phyloP scores from a whole-genome alignment of 2,888 invertebrate genomes.

The Aphodius sticticus region DNA sequence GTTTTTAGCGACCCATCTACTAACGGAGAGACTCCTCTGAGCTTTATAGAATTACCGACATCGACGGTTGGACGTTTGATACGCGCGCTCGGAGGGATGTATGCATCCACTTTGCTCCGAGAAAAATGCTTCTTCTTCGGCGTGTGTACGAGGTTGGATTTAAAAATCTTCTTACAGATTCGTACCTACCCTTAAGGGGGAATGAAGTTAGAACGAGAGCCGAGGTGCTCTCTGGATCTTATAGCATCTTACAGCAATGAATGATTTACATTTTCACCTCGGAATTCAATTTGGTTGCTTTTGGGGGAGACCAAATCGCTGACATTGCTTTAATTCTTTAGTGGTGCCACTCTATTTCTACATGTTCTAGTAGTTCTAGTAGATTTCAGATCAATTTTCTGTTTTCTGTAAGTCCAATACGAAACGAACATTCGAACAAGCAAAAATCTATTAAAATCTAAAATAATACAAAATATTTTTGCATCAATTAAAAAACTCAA shows the following conservation, averaged over 20 bases:
- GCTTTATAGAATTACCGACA: not conserved
- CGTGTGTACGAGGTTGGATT: not conserved
- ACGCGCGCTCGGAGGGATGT: not conserved
- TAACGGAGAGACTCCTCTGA: not conserved
- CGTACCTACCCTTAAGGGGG: not conserved
- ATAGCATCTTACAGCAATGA: not conserved
- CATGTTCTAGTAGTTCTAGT: too few relatives aligned
- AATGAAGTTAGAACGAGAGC: not conserved
- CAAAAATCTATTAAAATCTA: too few relatives aligned
- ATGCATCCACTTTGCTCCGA: not conserved
- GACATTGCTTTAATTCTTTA: too few relatives aligned
- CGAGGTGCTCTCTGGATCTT: not conserved
- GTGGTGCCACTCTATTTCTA: too few relatives aligned
- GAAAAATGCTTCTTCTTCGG: not conserved
- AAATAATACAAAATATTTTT: too few relatives aligned
- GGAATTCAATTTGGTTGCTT: too few relatives aligned
- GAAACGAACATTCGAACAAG: too few relatives aligned
- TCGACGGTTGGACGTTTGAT: not conserved
- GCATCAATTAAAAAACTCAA: too few relatives aligned
- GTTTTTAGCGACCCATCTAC: not conserved
- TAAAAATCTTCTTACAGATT: not conserved
- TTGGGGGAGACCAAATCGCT: too few relatives aligned
- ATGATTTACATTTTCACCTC: not conserved
- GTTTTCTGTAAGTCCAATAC: too few relatives aligned
- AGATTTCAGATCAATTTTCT: too few relatives aligned